phyloP scores from a whole-genome alignment of 2,113 vertebrate genomes.

The Triplophysa dalaica region DNA sequence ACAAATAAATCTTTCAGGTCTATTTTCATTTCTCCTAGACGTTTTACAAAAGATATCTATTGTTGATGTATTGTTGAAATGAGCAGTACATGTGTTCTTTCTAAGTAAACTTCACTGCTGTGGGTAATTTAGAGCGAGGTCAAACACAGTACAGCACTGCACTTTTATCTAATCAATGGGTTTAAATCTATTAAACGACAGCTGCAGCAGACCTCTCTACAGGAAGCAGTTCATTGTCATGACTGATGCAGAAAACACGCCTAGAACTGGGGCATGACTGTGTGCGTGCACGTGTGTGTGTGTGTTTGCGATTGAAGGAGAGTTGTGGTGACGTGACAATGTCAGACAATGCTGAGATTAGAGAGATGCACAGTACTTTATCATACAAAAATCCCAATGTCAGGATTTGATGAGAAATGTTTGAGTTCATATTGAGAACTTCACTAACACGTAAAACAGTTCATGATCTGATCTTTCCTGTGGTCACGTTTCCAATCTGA shows the following conservation, averaged over 20 bases:
- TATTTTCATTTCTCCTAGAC: too few relatives aligned
- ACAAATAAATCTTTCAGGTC: too few relatives aligned
- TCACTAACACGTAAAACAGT: too few relatives aligned
- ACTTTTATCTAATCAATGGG: constrained; percentile 21
- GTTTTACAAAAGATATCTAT: background rate
- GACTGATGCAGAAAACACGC: constrained; percentile 4
- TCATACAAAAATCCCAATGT: too few relatives aligned
- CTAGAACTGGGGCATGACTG: constrained; percentile 18
- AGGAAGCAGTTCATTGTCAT: background rate
- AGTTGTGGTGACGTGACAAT: constrained; percentile 14
- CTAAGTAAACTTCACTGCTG: background rate
- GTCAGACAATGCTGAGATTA: constrained; percentile 11
- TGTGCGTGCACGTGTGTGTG: constrained; percentile 4
- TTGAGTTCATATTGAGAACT: too few relatives aligned
- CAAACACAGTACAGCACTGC: background rate
- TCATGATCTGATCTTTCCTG: too few relatives aligned
- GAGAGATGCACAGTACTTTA: background rate
- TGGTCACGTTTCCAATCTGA: background rate
- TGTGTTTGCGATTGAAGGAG: background rate
- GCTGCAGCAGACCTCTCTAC: background rate
- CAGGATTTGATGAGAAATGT: too few relatives aligned
- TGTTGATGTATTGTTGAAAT: background rate
- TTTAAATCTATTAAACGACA: background rate
- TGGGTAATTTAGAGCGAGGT: background rate
- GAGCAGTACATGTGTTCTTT: background rate